Evolutionary conservation across 2,797 vertebrate species (phyloP).

Genomic region (Nothura maculosa): DNA sequence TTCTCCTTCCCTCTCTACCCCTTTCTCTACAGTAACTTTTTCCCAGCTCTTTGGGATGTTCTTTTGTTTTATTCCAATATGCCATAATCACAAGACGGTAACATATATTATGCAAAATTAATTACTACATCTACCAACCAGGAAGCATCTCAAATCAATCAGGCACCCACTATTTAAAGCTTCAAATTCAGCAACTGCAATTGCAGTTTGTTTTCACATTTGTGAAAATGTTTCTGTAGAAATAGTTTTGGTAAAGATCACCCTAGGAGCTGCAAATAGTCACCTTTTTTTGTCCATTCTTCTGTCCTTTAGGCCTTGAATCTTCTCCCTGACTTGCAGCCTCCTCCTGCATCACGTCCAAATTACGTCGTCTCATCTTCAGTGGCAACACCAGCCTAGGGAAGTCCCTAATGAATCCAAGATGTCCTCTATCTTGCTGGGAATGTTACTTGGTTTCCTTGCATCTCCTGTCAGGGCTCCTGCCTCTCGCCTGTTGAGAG

Average conservation of each 20-base stretch:
- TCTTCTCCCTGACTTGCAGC: background rate
- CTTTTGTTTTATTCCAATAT: background rate
- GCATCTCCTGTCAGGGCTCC: background rate
- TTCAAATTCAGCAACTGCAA: background rate
- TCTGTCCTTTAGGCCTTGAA: background rate
- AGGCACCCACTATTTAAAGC: background rate
- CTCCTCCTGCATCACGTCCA: background rate
- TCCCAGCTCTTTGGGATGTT: background rate
- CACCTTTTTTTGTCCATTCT: conserved; percentile 29
- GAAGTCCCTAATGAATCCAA: background rate
- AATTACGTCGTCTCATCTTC: background rate
- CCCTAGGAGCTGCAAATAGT: background rate
- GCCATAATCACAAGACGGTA: rapidly evolving
- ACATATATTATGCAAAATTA: background rate
- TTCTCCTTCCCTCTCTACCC: no score
- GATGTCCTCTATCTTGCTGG: background rate
- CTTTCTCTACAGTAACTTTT: no score
- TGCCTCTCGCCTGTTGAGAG: background rate
- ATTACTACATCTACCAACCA: background rate
- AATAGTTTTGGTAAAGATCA: background rate
- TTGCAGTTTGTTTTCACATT: no score
- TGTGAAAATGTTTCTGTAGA: background rate
- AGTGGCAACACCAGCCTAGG: background rate
- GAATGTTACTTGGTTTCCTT: background rate
- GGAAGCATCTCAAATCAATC: background rate